Evolutionary conservation across 2,888 invertebrate species (phyloP).

Genomic region (Eilema sororculum): DNA sequence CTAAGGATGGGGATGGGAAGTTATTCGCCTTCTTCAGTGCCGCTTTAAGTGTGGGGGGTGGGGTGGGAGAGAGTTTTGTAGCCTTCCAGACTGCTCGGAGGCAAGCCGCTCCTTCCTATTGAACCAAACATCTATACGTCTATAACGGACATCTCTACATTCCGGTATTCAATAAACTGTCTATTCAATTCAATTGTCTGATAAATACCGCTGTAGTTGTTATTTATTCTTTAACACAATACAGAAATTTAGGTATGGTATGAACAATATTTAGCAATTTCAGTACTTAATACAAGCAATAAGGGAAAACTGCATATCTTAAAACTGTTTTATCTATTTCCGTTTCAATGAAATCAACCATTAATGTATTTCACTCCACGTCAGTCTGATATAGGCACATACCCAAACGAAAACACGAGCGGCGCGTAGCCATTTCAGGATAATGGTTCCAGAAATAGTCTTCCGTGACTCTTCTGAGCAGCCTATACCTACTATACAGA

Average conservation of each 20-base stretch:
- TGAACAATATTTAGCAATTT: not conserved
- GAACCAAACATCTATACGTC: constrained; percentile 40
- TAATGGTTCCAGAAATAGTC: constrained; percentile 81
- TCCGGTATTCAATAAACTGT: not conserved
- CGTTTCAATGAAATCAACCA: constrained; percentile 31
- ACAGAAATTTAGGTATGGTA: no score
- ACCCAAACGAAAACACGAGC: constrained; percentile 75
- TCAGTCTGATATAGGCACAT: constrained; percentile 40
- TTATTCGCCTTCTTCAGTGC: constrained; percentile 56
- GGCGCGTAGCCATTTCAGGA: constrained; percentile 80
- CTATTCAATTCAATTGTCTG: not conserved
- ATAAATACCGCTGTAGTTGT: not conserved
- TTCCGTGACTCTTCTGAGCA: constrained; percentile 74
- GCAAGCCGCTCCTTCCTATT: constrained; percentile 57
- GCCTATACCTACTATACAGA: constrained; percentile 29
- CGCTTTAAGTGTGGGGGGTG: constrained; percentile 38
- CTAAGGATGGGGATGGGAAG: constrained; percentile 52
- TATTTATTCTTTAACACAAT: no score
- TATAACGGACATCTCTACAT: constrained; percentile 24
- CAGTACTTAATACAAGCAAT: not conserved
- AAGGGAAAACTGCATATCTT: not conserved
- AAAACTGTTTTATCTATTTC: constrained; percentile 3
- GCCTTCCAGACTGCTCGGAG: constrained; percentile 64
- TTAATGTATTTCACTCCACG: constrained; percentile 44
- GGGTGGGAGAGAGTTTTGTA: constrained; percentile 48